Conservation (phyloP, 2,888 invertebrate genomes). For the Apamea crenata region DNA sequence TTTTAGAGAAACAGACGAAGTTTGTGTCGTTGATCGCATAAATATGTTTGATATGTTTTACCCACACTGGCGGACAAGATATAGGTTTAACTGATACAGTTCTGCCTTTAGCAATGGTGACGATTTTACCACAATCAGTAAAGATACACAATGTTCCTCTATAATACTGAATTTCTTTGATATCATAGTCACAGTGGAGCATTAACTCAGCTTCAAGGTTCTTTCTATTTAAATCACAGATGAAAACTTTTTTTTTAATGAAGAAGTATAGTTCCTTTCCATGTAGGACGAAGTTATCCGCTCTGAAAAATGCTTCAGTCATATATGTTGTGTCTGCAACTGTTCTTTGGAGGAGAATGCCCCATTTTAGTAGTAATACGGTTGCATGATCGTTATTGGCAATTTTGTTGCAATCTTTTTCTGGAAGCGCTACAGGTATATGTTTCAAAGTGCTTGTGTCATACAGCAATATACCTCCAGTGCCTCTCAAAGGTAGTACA, state of each 20-base stretch:
- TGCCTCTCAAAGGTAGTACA: conserved; percentile 79
- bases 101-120: conserved; percentile 72
- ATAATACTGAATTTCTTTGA: conserved; percentile 79
- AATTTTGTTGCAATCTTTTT: conserved; percentile 78
- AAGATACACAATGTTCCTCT: conserved; percentile 75
- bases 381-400: conserved; percentile 78
- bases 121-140: conserved; percentile 82
- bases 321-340: conserved; percentile 69
- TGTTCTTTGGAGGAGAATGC: conserved; percentile 78
- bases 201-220: conserved; percentile 76
- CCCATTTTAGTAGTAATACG: conserved; percentile 77
- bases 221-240: conserved; percentile 73
- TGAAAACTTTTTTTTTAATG: conserved; percentile 77
- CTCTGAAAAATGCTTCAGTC: conserved; percentile 79
- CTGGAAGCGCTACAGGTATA: conserved; percentile 80
- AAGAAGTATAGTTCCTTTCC: conserved; percentile 76
- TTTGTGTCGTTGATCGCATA: conserved; percentile 79
- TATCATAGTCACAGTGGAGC: conserved; percentile 77
- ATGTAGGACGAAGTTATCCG: conserved; percentile 79
- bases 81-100: conserved; percentile 70
- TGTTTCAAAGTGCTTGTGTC: conserved; percentile 79
- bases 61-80: conserved; percentile 80
- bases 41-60: conserved; percentile 80
- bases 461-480: conserved; percentile 79
- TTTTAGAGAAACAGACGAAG: conserved; percentile 83